Evolutionary conservation across 2,888 invertebrate genomes (phyloP), one percentile per base, ranked within the genome.

Genomic region (Morinoia aosen): DNA sequence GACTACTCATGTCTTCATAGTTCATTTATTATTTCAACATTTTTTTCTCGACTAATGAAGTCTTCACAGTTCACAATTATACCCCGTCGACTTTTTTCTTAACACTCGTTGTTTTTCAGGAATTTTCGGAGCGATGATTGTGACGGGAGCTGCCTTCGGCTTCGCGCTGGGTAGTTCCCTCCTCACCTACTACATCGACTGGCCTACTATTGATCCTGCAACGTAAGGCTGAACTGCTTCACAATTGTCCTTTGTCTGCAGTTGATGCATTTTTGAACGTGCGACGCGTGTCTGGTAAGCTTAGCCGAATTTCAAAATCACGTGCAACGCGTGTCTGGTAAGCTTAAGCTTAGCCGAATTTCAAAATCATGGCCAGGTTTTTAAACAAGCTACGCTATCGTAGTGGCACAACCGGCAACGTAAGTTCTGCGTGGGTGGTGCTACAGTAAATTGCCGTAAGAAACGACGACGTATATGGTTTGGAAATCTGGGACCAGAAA

Each of bases 81-180:
- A 25, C 33, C 64, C 64, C 64, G 33, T 33, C 64, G 33, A 64
- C 16, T 64, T 33, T 16, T 64, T 64, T 16, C 16, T 90, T 3
- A 8, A 90, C 39, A 4, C 19, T 40, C 40, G 25, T 10, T 90
- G 40, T 40, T 90, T 90, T 16, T 90, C 96, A 96, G 98, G 98
- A 96, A 98, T 98, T 91, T 98, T 98, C 97, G 98, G 96, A 93
- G 96, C 96, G 58, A 96, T 96, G 96, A 96, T 96, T 0, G 98
- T 98, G 95, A 98, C 98, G 97, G 98, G 98, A 10, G 98, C 98
- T 39, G 98, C 98, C 91, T 97, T 98, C 97, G 99, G 99, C 91
- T 98, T 98, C 97, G 98, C 99, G 58, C 97, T 98, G n/a, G 99
- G 99, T 8, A 98, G 99, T 0, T 98, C 98, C 97, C 98, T 99